Conservation (phyloP, 1,140 invertebrate species). For the Cecropterus lyciades region DNA sequence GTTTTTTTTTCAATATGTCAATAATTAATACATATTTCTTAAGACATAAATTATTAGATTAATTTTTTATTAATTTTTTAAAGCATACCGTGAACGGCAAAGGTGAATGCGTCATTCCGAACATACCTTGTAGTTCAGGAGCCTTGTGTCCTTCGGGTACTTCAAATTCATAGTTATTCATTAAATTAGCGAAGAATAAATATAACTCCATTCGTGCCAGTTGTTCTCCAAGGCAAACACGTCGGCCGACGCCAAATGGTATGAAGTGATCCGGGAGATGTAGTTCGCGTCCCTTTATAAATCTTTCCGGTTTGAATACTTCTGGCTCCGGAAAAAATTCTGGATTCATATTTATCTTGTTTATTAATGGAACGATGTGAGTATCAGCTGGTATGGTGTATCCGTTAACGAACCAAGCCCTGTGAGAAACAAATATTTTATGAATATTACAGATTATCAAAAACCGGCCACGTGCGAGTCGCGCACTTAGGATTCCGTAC, state of each 20-base stretch:
- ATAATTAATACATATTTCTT: too few species aligned
- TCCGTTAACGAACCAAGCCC: conserved; percentile 89
- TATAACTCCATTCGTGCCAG: conserved; percentile 94
- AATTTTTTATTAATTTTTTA: conserved; percentile 30
- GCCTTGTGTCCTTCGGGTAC: conserved; percentile 87
- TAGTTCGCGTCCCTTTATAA: conserved; percentile 89
- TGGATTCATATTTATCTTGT: conserved; percentile 93
- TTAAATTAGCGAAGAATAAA: conserved; percentile 91
- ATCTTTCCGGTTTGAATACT: conserved; percentile 90
- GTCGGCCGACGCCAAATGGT: conserved; percentile 92
- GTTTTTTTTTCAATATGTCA: too few species aligned
- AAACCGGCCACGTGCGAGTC: too few species aligned
- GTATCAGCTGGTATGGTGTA: conserved; percentile 90
- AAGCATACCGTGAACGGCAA: conserved; percentile 87
- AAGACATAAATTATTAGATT: background rate
- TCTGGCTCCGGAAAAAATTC: conserved; percentile 91
- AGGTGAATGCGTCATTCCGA: conserved; percentile 89
- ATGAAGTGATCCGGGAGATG: conserved; percentile 92
- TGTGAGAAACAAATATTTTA: conserved; percentile 60
- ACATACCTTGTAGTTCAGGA: conserved; percentile 88
- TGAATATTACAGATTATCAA: background rate
- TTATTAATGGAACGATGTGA: conserved; percentile 91
- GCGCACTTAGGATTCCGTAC: too few species aligned
- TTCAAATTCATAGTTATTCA: conserved; percentile 90
- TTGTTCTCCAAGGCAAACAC: conserved; percentile 94